Percentiles rank a stretch among this genome's conserved stretches.
These are phyloP conservation scores for Dryobates pubescens DNA, from an alignment of 2,797 vertebrate species.

Conservation along the genomic window DNA sequence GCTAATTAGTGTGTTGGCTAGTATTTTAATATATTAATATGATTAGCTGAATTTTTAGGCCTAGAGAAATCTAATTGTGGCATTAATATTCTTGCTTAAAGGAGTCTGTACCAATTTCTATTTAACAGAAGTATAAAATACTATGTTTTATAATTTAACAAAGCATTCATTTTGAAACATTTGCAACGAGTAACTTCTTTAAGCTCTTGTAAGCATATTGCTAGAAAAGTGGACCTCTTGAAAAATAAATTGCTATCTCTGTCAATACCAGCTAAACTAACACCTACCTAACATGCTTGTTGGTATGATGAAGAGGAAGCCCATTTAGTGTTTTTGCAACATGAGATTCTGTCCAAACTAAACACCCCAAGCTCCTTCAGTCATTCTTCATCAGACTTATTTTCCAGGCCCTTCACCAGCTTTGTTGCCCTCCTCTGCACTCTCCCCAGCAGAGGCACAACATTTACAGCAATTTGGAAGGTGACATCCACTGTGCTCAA, in stretches of 20 bases:
- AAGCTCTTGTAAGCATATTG: neutral
- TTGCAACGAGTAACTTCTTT: neutral
- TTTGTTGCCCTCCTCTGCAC: too few relatives aligned
- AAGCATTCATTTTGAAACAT: neutral
- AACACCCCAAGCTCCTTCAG: too few relatives aligned
- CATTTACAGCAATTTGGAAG: neutral
- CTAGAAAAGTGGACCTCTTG: neutral
- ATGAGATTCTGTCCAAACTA: neutral
- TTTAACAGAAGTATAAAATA: neutral
- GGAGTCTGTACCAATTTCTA: neutral
- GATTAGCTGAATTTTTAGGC: neutral
- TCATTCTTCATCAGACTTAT: too few relatives aligned
- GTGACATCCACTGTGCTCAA: neutral
- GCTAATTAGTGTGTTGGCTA: neutral
- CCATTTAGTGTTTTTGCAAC: neutral
- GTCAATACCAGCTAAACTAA: neutral
- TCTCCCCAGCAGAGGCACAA: neutral
- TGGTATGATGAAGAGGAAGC: neutral
- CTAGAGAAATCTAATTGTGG: neutral
- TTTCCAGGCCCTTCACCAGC: too few relatives aligned
- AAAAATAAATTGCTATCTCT: neutral
- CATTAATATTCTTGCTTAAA: neutral
- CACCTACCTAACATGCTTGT: neutral
- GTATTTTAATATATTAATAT: neutral
- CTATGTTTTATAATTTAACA: neutral